phyloP scores from a whole-genome alignment of 2,888 invertebrate species.

The Agriopis aurantiaria region DNA sequence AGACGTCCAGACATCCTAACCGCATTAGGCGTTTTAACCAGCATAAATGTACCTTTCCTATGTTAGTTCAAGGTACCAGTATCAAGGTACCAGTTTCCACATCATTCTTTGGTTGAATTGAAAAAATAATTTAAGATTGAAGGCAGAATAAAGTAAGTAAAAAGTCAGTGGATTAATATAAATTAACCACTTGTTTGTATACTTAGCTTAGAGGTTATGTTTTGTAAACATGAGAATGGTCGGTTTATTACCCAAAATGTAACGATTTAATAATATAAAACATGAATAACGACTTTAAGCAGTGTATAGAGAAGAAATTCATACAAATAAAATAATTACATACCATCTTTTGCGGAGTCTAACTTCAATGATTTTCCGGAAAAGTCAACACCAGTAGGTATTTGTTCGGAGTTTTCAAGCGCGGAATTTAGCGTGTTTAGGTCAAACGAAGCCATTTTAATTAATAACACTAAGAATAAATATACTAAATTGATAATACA shows the following conservation, averaged over 20 bases:
- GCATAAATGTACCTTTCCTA: too few relatives aligned
- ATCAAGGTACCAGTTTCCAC: too few relatives aligned
- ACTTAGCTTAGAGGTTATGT: constrained; percentile 21
- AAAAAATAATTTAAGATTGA: too few relatives aligned
- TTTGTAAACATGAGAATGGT: constrained; percentile 14
- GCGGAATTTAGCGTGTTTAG: constrained; percentile 84
- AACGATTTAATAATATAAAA: background rate
- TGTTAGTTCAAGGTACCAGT: too few relatives aligned
- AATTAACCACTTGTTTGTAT: background rate
- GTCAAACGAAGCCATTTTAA: constrained; percentile 82
- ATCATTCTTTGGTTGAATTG: too few relatives aligned
- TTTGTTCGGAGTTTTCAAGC: constrained; percentile 74
- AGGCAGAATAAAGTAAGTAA: too few relatives aligned
- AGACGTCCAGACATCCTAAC: too few relatives aligned
- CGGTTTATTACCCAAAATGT: background rate
- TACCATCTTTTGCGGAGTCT: constrained; percentile 93
- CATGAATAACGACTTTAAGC: background rate
- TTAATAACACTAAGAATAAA: constrained; percentile 43
- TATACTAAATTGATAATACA: constrained; percentile 44
- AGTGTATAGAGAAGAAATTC: background rate
- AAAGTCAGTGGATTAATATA: background rate
- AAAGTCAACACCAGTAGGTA: constrained; percentile 91
- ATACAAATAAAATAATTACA: constrained; percentile 45
- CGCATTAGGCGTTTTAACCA: too few relatives aligned
- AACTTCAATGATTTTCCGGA: constrained; percentile 93